Evolutionary conservation across 2,113 vertebrate species (phyloP).

Genomic region (Orycteropus afer): DNA sequence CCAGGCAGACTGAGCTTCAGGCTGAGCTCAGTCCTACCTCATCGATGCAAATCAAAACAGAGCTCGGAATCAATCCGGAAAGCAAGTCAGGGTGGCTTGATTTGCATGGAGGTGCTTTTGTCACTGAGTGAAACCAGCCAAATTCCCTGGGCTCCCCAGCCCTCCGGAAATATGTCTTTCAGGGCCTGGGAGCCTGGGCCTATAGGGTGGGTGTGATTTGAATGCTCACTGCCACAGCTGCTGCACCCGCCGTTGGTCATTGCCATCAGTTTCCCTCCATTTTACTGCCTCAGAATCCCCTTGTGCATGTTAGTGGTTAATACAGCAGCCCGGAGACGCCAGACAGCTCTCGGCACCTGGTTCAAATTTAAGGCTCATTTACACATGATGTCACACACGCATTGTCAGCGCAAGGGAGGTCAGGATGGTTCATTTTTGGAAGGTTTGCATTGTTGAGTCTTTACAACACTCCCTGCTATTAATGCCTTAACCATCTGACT

Average conservation of each 20-base stretch:
- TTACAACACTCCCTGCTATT: constrained; percentile 82
- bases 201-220: constrained; percentile 37
- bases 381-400: constrained; percentile 87
- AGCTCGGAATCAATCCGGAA: constrained; percentile 8
- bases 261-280: constrained; percentile 64
- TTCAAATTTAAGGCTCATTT: constrained; percentile 88
- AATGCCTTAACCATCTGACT: constrained; percentile 85
- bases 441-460: constrained; percentile 84
- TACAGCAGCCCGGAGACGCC: constrained; percentile 77
- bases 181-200: background rate
- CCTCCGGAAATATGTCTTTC: constrained; percentile 69
- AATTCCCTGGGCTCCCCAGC: constrained; percentile 60
- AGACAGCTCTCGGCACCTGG: constrained; percentile 85
- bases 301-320: constrained; percentile 75
- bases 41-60: constrained; percentile 63
- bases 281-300: constrained; percentile 70
- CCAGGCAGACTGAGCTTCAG: background rate
- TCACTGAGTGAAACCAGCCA: constrained; percentile 63
- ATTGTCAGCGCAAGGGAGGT: constrained; percentile 86
- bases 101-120: constrained; percentile 73
- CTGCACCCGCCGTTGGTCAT: background rate
- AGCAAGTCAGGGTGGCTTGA: constrained; percentile 50
- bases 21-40: background rate
- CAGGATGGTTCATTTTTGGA: constrained; percentile 84
- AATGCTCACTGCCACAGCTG: constrained; percentile 69